phyloP scores from a whole-genome alignment of 2,797 vertebrate genomes.

The Oryzias dopingdopingensis region DNA sequence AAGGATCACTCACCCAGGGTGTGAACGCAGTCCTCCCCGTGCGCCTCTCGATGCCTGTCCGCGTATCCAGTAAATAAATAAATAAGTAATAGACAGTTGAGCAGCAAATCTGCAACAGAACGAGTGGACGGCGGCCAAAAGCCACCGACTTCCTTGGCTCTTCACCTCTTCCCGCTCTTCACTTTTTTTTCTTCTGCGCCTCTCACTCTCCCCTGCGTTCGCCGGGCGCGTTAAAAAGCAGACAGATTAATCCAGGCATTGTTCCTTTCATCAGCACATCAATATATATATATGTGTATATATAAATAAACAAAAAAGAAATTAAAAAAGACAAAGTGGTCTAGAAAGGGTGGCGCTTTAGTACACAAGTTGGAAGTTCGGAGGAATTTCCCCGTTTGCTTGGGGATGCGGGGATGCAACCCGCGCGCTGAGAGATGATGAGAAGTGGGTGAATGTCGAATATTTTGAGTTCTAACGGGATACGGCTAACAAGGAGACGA shows the following conservation, averaged over 20 bases:
- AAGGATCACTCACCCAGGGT: constrained; percentile 72
- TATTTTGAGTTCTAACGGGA: constrained; percentile 6
- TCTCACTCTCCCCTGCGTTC: constrained; percentile 48
- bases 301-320: background rate
- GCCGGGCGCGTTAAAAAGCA: constrained; percentile 33
- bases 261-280: constrained; percentile 38
- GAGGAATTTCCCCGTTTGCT: constrained; percentile 5
- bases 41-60: constrained; percentile 48
- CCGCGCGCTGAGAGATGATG: constrained; percentile 15
- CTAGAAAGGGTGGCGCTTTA: constrained; percentile 2
- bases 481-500: background rate
- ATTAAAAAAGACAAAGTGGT: background rate
- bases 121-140: constrained; percentile 55
- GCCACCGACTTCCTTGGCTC: constrained; percentile 39
- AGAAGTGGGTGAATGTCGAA: constrained; percentile 13
- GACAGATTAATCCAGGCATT: constrained; percentile 75
- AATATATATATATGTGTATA: background rate
- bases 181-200: constrained; percentile 15
- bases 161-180: constrained; percentile 9
- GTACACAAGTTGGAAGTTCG: constrained; percentile 29
- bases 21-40: constrained; percentile 66
- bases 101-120: constrained; percentile 46
- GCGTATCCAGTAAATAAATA: constrained; percentile 57
- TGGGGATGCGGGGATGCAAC: constrained; percentile 29
- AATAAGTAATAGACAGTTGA: constrained; percentile 19